These are phyloP conservation scores for Geopemphigus sp. DNA, from an alignment of 1,140 invertebrate species.

Conservation along the genomic window DNA sequence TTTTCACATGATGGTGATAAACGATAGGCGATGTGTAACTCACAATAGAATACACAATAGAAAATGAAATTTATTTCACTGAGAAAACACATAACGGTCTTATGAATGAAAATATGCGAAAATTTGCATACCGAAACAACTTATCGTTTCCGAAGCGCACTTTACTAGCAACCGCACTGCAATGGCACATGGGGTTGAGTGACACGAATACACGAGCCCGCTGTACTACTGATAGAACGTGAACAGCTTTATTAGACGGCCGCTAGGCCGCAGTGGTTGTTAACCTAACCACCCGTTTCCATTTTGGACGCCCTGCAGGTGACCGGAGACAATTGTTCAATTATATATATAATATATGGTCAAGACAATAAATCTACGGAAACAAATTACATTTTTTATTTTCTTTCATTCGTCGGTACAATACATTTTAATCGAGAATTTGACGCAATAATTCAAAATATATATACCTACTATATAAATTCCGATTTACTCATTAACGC, in stretches of 20 bases:
- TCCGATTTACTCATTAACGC: too few species aligned
- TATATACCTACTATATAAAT: too few species aligned
- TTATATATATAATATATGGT: not conserved
- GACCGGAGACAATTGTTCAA: not conserved
- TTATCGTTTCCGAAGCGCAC: not conserved
- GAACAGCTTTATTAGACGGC: not conserved
- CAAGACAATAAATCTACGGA: slow-evolving; percentile 11
- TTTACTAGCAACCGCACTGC: slow-evolving; percentile 5
- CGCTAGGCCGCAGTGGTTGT: slow-evolving; percentile 30
- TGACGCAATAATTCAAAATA: too few species aligned
- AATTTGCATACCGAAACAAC: not conserved
- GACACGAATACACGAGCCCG: not conserved
- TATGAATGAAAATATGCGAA: not conserved
- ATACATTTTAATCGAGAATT: too few species aligned
- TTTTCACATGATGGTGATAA: not conserved
- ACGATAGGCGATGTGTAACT: not conserved
- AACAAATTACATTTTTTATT: not conserved
- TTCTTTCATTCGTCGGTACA: not conserved
- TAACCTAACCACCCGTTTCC: not conserved
- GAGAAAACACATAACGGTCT: not conserved
- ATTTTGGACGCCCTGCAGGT: not conserved
- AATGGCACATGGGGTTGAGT: slow-evolving; percentile 19
- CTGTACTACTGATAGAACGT: not conserved
- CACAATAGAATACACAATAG: not conserved
- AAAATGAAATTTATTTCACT: not conserved